phyloP scores from a whole-genome alignment of 2,797 vertebrate genomes.

The Brachyalestes nurse region DNA sequence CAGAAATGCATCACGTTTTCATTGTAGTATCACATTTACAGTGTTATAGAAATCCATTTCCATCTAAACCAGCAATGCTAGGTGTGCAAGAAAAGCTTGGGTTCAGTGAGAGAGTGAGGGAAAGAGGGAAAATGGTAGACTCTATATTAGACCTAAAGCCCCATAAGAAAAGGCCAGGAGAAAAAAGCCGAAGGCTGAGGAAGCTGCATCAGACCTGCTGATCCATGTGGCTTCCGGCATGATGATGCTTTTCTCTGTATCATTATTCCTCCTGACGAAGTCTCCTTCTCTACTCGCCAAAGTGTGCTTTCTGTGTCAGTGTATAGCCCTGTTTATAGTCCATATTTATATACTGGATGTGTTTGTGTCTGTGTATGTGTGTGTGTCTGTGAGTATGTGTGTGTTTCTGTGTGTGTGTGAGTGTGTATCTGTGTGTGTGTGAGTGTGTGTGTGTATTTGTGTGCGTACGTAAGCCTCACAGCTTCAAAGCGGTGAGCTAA shows the following conservation, averaged over 20 bases:
- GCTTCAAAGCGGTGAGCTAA: constrained; percentile 40
- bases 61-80: too few species aligned
- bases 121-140: background rate
- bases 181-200: constrained; percentile 31
- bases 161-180: constrained; percentile 46
- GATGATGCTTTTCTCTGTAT: constrained; percentile 63
- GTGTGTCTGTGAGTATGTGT: background rate
- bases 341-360: too few species aligned
- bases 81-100: too few species aligned
- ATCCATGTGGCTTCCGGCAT: constrained; percentile 59
- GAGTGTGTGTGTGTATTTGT: constrained; percentile 11
- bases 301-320: background rate
- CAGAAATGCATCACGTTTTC: too few species aligned
- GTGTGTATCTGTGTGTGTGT: background rate
- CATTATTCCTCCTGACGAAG: constrained; percentile 58
- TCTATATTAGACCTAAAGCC: constrained; percentile 73
- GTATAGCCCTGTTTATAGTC: background rate
- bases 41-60: too few species aligned
- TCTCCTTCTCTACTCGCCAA: constrained; percentile 40
- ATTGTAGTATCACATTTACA: too few species aligned
- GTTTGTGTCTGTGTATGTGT: too few species aligned
- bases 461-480: background rate
- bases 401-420: background rate
- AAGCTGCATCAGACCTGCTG: constrained; percentile 48
- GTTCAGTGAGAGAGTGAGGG: background rate